Percentiles rank a stretch among this genome's conserved stretches.
phyloP scores from a whole-genome alignment of 64 coral and sea anemone genomes.

The Montipora foliosa region DNA sequence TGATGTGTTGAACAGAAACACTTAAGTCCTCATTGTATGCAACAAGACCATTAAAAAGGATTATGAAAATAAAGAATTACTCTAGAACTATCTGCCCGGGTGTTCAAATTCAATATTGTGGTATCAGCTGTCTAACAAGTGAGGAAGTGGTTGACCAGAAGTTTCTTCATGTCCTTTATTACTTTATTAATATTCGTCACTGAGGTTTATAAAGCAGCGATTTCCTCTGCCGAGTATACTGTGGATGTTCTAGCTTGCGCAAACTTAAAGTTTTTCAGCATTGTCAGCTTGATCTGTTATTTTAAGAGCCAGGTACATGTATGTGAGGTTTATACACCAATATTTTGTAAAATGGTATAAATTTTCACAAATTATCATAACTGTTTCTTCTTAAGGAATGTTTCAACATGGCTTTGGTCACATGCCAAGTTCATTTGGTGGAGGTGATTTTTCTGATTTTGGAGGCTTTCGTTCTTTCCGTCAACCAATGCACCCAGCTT shows the following conservation, averaged over 20 bases:
- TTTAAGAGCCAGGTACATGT: background rate
- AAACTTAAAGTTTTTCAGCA: background rate
- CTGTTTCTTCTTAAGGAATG: constrained; percentile 16
- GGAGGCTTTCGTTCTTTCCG: constrained; percentile 22
- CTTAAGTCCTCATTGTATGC: background rate
- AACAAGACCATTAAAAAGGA: background rate
- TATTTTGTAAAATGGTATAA: too few species aligned
- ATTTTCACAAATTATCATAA: background rate
- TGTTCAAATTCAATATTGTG: background rate
- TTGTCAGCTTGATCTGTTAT: background rate
- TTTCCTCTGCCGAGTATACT: background rate
- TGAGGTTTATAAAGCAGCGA: background rate
- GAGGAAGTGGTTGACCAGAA: background rate
- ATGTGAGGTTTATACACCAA: too few species aligned
- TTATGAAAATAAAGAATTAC: background rate
- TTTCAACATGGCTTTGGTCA: constrained; percentile 29
- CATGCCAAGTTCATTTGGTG: constrained; percentile 20
- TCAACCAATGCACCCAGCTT: constrained; percentile 23
- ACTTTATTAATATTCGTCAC: background rate
- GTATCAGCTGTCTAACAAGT: background rate
- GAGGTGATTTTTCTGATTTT: background rate
- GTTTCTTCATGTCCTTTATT: background rate
- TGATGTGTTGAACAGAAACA: background rate
- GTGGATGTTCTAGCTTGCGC: background rate
- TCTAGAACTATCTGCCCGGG: background rate